Percentiles rank a stretch among this genome's conserved stretches.
Evolutionary conservation across 2,888 invertebrate genomes (phyloP).

Genomic region (Teleiodes luculella): DNA sequence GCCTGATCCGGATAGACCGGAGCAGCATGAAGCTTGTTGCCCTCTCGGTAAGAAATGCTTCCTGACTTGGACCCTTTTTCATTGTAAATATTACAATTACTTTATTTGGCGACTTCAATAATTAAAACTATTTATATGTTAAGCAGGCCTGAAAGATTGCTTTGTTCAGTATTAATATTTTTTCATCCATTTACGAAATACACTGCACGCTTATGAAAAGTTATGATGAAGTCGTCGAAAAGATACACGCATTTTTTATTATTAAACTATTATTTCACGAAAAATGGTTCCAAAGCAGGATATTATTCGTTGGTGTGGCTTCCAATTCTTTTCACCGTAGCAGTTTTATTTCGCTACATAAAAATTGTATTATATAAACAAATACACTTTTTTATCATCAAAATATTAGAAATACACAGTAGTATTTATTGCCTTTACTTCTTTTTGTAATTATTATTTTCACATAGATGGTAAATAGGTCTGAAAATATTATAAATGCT

Average conservation of each 20-base stretch:
- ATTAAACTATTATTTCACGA: constrained; percentile 11
- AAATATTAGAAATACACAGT: constrained; percentile 38
- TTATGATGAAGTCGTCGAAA: neutral
- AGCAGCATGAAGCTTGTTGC: constrained; percentile 94
- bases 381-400: constrained; percentile 27
- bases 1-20: constrained; percentile 91
- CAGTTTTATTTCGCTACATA: constrained; percentile 33
- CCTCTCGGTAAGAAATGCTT: constrained; percentile 84
- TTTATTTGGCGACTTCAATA: neutral
- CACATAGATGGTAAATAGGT: neutral
- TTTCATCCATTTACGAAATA: neutral
- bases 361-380: constrained; percentile 35
- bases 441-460: constrained; percentile 11
- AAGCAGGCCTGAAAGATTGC: neutral
- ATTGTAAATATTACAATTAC: neutral
- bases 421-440: neutral
- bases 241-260: neutral
- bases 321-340: constrained; percentile 47
- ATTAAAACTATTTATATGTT: neutral
- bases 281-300: constrained; percentile 51
- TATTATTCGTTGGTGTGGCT: constrained; percentile 61
- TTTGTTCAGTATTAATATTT: no score
- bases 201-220: constrained; percentile 10
- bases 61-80: constrained; percentile 40
- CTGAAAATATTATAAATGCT: constrained; percentile 16